These are phyloP conservation scores for Astyanax mexicanus DNA, from an alignment of 2,797 vertebrate species.

Conservation along the genomic window DNA sequence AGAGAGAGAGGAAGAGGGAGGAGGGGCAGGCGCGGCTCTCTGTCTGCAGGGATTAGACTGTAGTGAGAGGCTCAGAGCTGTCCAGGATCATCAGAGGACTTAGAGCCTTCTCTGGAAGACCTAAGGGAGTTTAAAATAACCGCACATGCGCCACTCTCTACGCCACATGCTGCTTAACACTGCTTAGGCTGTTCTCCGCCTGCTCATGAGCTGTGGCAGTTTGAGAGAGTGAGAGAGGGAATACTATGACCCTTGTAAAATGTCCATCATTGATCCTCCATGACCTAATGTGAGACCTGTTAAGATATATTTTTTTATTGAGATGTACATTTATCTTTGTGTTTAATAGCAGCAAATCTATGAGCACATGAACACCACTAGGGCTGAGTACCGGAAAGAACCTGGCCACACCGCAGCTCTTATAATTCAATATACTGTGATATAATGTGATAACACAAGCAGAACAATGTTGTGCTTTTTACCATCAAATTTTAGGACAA, in stretches of 20 bases:
- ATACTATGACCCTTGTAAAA: too few species aligned
- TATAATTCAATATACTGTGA: too few species aligned
- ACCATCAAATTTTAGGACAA: too few species aligned
- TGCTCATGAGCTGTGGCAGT: not conserved
- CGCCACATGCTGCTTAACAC: not conserved
- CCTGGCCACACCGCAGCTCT: too few species aligned
- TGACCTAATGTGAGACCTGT: too few species aligned
- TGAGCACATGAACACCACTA: too few species aligned
- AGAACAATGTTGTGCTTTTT: too few species aligned
- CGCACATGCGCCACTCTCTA: conserved; percentile 30
- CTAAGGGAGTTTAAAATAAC: conserved; percentile 59
- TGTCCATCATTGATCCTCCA: too few species aligned
- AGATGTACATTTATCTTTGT: not conserved
- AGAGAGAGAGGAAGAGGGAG: conserved; percentile 40
- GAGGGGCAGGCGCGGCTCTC: conserved; percentile 65
- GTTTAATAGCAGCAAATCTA: too few species aligned
- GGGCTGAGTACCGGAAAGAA: too few species aligned
- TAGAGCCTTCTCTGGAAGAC: conserved; percentile 69
- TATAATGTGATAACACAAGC: too few species aligned
- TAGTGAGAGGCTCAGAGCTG: conserved; percentile 61
- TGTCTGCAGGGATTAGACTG: conserved; percentile 50
- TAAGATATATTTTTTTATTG: too few species aligned
- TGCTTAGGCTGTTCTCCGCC: not conserved
- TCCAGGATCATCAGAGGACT: conserved; percentile 68
- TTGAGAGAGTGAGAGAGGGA: not conserved